Percentiles rank a stretch among this genome's conserved stretches.
These are phyloP conservation scores for Lochmaea crataegi DNA, from an alignment of 2,888 invertebrate genomes.

Conservation along the genomic window DNA sequence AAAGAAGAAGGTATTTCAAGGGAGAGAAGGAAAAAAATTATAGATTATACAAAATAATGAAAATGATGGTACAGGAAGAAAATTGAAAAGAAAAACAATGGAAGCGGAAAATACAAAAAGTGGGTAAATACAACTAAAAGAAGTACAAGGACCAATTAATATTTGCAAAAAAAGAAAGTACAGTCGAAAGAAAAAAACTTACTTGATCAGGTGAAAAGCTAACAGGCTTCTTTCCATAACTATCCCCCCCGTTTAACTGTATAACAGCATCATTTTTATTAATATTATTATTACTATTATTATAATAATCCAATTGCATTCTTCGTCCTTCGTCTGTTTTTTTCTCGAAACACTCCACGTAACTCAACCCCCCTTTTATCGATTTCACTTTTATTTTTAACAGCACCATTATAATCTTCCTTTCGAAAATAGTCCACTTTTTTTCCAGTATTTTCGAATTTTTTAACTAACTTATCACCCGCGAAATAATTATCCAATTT, in stretches of 20 bases:
- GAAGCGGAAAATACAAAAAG: too few species aligned
- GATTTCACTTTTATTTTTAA: conserved; percentile 40
- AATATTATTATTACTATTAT: conserved; percentile 49
- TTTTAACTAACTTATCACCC: conserved; percentile 51
- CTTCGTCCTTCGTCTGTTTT: conserved; percentile 38
- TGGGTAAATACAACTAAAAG: not conserved
- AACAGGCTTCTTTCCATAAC: conserved; percentile 62
- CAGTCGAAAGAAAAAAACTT: conserved; percentile 43
- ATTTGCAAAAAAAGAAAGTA: too few species aligned
- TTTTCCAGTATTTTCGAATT: conserved; percentile 37
- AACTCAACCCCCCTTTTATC: conserved; percentile 37
- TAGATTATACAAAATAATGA: too few species aligned
- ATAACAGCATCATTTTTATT: conserved; percentile 52
- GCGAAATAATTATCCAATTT: conserved; percentile 58
- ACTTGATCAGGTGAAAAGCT: conserved; percentile 74
- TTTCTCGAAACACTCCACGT: conserved; percentile 42
- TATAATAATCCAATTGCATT: conserved; percentile 56
- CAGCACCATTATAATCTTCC: conserved; percentile 47
- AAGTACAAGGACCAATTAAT: too few species aligned
- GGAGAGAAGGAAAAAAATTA: too few species aligned
- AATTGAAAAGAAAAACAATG: too few species aligned
- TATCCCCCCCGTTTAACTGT: conserved; percentile 59
- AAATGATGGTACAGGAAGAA: too few species aligned
- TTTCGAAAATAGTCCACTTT: conserved; percentile 53
- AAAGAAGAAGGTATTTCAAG: too few species aligned